Base-by-base conservation (phyloP, 37 sponge, comb jelly and placozoan species). In the Aplysina aerophoba region DNA sequence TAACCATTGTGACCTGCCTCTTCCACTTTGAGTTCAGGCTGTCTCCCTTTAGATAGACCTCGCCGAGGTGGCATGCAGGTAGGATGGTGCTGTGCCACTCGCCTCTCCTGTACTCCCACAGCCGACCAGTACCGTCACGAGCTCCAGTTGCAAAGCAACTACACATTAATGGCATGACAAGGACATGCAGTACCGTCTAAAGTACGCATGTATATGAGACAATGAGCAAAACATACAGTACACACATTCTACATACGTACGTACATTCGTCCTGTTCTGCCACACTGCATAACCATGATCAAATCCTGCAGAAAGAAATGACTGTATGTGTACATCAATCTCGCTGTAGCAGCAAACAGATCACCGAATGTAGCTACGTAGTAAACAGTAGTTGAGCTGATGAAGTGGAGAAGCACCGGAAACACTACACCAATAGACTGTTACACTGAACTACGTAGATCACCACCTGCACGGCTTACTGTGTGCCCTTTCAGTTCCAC, bases 111-210 rank as follows among this genome's bases (percentile, higher is more conserved):
- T 53, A 92, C 4, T 82, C 37, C 95, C 95, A 94, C 27, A 94
- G 41, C 22, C 84, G 57, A n/a, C 85, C 85, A 22, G 83, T 91
- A 30, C 90, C 95, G 81, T 94, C 95, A 61, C 89, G 62, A 20
- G 93, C 85, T 0, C 92, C 92, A 57, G 87, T 92, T 24, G 91
- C 88, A 89, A 94, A 89, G 67, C 89, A 50, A n/a, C 92, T 92
- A 59, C 6, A 60, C 31, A 63, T 11, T 44, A 8, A 44, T 3
- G 50, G 8, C 50, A 44, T 3, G 50, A 8, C n/a, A n/a, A n/a
- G n/a, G n/a, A n/a, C n/a, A n/a, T n/a, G n/a, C n/a, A n/a, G n/a
- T n/a, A n/a, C n/a, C n/a, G n/a, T n/a, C n/a, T n/a, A n/a, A n/a
- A n/a, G n/a, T n/a, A n/a, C n/a, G n/a, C n/a, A n/a, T 44, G 50